Percentiles rank a stretch among this genome's conserved stretches.
These are phyloP conservation scores for Leptinotarsa lineolata DNA, from an alignment of 1,140 invertebrate genomes.

Conservation along the genomic window DNA sequence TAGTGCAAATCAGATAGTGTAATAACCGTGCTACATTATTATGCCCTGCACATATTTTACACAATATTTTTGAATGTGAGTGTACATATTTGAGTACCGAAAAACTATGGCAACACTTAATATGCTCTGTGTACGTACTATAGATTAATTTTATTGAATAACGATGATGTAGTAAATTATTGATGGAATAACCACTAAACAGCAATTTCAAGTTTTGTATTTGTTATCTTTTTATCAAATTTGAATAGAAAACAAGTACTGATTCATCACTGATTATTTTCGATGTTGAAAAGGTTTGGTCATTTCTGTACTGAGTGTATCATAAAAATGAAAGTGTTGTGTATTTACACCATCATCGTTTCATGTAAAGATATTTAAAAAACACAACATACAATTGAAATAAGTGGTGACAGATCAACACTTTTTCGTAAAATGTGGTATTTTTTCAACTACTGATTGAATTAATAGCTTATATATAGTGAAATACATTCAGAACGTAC, in stretches of 20 bases:
- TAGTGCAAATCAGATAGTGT: too few species aligned
- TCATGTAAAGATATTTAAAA: not conserved
- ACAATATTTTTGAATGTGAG: not conserved
- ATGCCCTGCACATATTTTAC: not conserved
- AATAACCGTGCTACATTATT: too few species aligned
- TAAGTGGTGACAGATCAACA: not conserved
- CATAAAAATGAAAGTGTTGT: too few species aligned
- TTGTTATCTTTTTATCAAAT: too few species aligned
- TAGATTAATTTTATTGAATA: not conserved
- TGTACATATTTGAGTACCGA: not conserved
- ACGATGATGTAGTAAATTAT: too few species aligned
- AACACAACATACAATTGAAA: not conserved
- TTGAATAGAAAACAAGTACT: too few species aligned
- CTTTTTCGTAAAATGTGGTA: not conserved
- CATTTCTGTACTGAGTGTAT: too few species aligned
- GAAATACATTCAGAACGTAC: constrained; percentile 62
- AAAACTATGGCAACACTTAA: not conserved
- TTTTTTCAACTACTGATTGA: not conserved
- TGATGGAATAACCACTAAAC: not conserved
- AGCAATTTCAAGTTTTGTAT: too few species aligned
- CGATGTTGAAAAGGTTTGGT: too few species aligned
- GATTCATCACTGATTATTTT: too few species aligned
- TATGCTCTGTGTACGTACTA: constrained; percentile 47
- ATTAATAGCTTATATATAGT: too few species aligned
- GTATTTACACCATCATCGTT: too few species aligned